Conservation (phyloP, 92 coral and sea anemone species). For the Actinostola sp. region DNA sequence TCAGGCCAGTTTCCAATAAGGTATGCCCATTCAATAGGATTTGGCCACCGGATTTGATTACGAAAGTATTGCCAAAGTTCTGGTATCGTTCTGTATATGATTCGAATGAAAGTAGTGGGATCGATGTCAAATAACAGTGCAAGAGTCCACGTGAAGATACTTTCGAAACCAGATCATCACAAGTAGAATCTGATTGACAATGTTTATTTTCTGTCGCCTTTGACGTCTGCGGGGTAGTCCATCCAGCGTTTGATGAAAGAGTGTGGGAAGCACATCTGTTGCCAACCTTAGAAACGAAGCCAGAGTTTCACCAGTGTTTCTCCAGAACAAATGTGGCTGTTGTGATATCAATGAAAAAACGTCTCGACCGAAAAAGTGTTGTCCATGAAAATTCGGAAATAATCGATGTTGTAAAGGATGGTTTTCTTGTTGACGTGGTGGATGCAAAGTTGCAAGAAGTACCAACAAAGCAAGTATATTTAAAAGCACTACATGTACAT, state of each 20-base stretch:
- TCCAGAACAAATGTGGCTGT: slow-evolving; percentile 1
- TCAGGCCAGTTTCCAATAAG: slow-evolving; percentile 18
- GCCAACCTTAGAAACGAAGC: slow-evolving; percentile 3
- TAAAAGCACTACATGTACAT: too few species aligned
- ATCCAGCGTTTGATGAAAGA: slow-evolving; percentile 7
- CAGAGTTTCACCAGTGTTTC: slow-evolving; percentile 8
- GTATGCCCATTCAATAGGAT: slow-evolving; percentile 17
- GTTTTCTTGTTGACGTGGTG: too few species aligned
- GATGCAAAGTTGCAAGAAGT: too few species aligned
- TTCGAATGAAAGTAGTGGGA: slow-evolving; percentile 10
- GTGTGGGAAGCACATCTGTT: background rate
- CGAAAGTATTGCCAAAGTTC: slow-evolving; percentile 41
- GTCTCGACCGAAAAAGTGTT: slow-evolving; percentile 17
- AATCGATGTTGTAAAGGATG: too few species aligned
- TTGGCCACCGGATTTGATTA: slow-evolving; percentile 32
- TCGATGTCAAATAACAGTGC: slow-evolving; percentile 32
- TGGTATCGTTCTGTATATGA: slow-evolving; percentile 13
- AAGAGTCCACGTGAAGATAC: slow-evolving; percentile 27
- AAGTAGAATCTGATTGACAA: slow-evolving; percentile 15
- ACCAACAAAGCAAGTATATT: too few species aligned
- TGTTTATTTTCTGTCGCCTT: slow-evolving; percentile 18
- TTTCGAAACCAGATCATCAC: slow-evolving; percentile 24
- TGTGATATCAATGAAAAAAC: slow-evolving; percentile 30
- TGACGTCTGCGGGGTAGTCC: slow-evolving; percentile 7
- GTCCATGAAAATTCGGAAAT: slow-evolving; percentile 41